Conservation (phyloP, 1,140 invertebrate species). For the Solenopsis fugax region DNA sequence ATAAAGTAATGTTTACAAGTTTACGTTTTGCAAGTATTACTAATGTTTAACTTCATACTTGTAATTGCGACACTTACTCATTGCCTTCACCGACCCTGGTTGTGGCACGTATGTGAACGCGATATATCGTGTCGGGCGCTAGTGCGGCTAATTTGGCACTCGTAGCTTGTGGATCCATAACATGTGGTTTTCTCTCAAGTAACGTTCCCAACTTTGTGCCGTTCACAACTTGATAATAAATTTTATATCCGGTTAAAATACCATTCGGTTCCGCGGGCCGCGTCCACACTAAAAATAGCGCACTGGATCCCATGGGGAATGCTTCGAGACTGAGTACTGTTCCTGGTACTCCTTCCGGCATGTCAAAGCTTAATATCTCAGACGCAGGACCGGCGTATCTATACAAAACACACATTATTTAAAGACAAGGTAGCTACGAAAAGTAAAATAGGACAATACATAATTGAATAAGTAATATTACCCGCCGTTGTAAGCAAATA, state of each 20-base stretch:
- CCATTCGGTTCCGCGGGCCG: conserved; percentile 97
- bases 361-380: conserved; percentile 93
- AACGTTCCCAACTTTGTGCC: conserved; percentile 90
- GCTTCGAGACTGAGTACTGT: conserved; percentile 95
- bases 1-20: conserved; percentile 5
- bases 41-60: conserved; percentile 4
- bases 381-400: conserved; percentile 95
- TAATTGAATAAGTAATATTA: conserved; percentile 60
- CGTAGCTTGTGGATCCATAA: conserved; percentile 92
- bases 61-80: conserved; percentile 85
- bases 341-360: conserved; percentile 97
- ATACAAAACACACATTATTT: conserved; percentile 58
- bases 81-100: conserved; percentile 95
- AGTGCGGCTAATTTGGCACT: conserved; percentile 94
- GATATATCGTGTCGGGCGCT: conserved; percentile 95
- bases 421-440: background rate
- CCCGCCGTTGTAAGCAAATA: conserved; percentile 96
- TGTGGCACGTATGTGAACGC: conserved; percentile 93
- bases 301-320: conserved; percentile 95
- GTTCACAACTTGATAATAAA: conserved; percentile 95
- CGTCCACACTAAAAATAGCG: conserved; percentile 96
- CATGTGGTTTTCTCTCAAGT: conserved; percentile 91
- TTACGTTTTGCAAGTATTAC: background rate
- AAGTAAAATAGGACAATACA: background rate
- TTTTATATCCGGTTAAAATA: conserved; percentile 95